Conservation (phyloP, 2,888 invertebrate species). For the Xestia sexstrigata region DNA sequence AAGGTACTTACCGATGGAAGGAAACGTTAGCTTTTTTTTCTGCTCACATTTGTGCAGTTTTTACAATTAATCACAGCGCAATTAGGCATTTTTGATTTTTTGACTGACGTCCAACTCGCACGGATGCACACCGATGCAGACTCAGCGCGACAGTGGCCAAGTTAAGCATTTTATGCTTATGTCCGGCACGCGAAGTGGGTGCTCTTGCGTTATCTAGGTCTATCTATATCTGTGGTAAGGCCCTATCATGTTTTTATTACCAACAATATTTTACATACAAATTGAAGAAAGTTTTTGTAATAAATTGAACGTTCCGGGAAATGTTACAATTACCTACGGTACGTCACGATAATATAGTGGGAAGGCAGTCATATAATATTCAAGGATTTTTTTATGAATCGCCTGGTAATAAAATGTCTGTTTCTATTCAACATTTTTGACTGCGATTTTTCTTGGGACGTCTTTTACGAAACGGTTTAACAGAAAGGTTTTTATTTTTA, state of each 20-base stretch:
- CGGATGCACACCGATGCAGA: too few species aligned
- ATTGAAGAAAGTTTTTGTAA: constrained; percentile 21
- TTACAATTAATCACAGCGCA: too few species aligned
- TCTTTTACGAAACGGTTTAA: background rate
- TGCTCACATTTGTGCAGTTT: too few species aligned
- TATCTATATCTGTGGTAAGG: too few species aligned
- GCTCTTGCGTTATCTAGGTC: too few species aligned
- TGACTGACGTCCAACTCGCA: too few species aligned
- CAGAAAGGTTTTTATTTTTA: background rate
- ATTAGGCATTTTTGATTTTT: too few species aligned
- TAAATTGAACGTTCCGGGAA: constrained; percentile 18
- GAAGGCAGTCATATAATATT: background rate
- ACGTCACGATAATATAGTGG: background rate
- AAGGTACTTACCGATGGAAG: too few species aligned
- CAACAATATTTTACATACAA: constrained; percentile 21
- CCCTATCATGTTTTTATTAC: constrained; percentile 12
- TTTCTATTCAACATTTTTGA: background rate
- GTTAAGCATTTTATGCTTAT: too few species aligned
- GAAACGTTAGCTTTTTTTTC: too few species aligned
- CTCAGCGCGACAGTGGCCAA: too few species aligned
- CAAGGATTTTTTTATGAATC: background rate
- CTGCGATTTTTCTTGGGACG: background rate
- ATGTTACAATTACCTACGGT: background rate
- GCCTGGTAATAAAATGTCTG: background rate
- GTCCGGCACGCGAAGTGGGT: too few species aligned